Evolutionary conservation across 2,113 vertebrate genomes (phyloP).

Genomic region (Ophiodon elongatus): DNA sequence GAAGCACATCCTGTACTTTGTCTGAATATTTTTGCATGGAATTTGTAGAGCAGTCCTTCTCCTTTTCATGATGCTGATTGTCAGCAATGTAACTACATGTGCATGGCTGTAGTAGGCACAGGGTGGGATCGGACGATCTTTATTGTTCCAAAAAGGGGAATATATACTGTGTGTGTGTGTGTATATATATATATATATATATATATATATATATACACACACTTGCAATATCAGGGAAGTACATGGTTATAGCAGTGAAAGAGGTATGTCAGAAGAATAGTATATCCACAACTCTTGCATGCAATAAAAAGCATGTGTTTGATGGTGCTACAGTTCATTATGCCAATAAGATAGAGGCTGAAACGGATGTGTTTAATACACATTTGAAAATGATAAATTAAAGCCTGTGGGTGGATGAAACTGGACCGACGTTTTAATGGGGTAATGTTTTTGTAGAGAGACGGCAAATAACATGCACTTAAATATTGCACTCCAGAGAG

Average conservation of each 20-base stretch:
- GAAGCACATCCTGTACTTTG: slow-evolving; percentile 40
- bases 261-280: background rate
- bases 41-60: background rate
- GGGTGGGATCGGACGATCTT: background rate
- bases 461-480: background rate
- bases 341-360: background rate
- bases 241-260: background rate
- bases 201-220: too few relatives aligned
- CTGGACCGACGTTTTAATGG: background rate
- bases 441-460: background rate
- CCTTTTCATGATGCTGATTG: background rate
- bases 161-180: too few relatives aligned
- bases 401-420: background rate
- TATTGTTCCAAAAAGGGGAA: background rate
- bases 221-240: background rate
- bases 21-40: background rate
- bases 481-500: background rate
- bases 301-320: background rate
- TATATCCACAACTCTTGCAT: background rate
- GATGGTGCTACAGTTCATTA: background rate
- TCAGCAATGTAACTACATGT: background rate
- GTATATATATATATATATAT: too few relatives aligned
- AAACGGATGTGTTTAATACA: background rate
- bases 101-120: background rate
- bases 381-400: background rate